Base-by-base conservation (phyloP, 2,797 vertebrate species). In the Xyrichtys novacula region DNA sequence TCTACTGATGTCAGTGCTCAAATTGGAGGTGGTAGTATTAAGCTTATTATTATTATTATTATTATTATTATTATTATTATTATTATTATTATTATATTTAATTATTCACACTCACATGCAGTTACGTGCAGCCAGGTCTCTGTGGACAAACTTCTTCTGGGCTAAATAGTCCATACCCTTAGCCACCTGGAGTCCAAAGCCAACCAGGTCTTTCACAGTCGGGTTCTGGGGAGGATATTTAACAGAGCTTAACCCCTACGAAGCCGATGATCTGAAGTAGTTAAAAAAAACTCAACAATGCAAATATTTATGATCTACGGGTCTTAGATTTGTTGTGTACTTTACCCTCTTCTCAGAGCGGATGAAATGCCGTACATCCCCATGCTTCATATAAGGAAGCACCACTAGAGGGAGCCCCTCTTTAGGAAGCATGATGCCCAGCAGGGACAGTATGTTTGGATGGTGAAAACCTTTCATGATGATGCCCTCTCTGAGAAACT, bases 381-480 rank as follows among this genome's bases (percentile, higher is more conserved):
- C 97, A 0, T 99, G 97, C 79, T 92, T 94, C 98, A 99, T 99
- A 43, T 95, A 98, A 0, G 97, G 97, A 23, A 99, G 91, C 56
- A 99, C 93, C 25, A 99, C 97, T 0, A 95, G 90, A 34, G 98
- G 98, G 56, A 98, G 95, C 50, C 96, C 96, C 0, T 95, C 93
- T 61, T 90, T 88, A 0, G 97, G 97, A 64, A 99, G 89, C 90
- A 95, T 92, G 29, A 99, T 96, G 5, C 97, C 98, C 36, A 97
- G 89, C 71, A 99, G 91, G 0, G 96, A 97, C 52, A 99, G 91
- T 16, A 99, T 95, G 12, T 99, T 96, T 0, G 91, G 92, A 76
- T 99, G 97, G 80, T 96, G 92, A 76, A 99, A 97, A 19, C 91
- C 94, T 55, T 98, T 97, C 98, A 99, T 99, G 60, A 99, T 94